These are phyloP conservation scores for Eilema griseolum DNA, from an alignment of 2,888 invertebrate species.

Conservation along the genomic window DNA sequence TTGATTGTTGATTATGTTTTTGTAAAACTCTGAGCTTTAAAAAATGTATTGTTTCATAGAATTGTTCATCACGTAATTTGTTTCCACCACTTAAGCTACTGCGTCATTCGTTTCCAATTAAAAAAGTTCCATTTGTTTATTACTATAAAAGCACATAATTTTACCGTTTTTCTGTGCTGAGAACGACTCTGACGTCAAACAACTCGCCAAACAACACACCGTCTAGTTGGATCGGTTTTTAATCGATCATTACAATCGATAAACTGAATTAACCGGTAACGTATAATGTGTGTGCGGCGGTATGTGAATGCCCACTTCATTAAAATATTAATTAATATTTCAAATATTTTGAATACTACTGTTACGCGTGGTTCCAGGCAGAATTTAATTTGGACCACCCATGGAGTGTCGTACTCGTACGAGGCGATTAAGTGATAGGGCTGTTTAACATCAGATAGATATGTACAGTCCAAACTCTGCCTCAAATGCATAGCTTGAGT, in stretches of 20 bases:
- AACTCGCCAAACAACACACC: background rate
- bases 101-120: background rate
- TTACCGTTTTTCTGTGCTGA: background rate
- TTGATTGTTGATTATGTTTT: too few relatives aligned
- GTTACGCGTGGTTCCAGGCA: too few relatives aligned
- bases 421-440: too few relatives aligned
- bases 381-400: too few relatives aligned
- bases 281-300: too few relatives aligned
- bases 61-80: background rate
- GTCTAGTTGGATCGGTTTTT: background rate
- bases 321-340: background rate
- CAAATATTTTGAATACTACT: too few relatives aligned
- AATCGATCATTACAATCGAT: background rate
- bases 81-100: background rate
- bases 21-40: too few relatives aligned
- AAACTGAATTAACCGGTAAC: background rate
- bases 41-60: background rate
- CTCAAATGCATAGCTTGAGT: too few relatives aligned
- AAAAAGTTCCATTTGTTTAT: constrained; percentile 5
- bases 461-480: too few relatives aligned
- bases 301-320: background rate
- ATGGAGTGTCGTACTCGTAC: too few relatives aligned
- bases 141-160: background rate
- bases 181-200: background rate
- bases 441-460: too few relatives aligned